Percentiles rank a stretch among this genome's conserved stretches.
phyloP scores from a whole-genome alignment of 2,888 invertebrate species.

The Mythimna pallens region DNA sequence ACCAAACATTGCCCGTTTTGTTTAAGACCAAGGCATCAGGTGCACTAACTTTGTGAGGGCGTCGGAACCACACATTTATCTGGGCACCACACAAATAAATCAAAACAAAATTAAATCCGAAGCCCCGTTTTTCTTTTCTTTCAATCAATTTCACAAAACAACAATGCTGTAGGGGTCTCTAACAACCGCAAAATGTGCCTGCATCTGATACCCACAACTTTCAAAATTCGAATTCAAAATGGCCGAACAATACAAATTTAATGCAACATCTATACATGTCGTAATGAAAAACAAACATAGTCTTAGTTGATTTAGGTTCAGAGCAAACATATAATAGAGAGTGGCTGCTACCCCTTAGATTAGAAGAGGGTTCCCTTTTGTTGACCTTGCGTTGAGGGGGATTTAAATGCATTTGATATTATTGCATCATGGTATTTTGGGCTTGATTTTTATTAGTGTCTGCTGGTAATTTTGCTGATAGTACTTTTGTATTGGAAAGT shows the following conservation, averaged over 20 bases:
- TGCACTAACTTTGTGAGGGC: slow-evolving; percentile 24
- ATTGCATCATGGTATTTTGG: slow-evolving; percentile 62
- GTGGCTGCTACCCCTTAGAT: slow-evolving; percentile 72
- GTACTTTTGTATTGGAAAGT: neutral
- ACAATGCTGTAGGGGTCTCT: slow-evolving; percentile 38
- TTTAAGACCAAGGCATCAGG: slow-evolving; percentile 40
- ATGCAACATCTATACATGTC: slow-evolving; percentile 69
- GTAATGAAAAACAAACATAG: slow-evolving; percentile 79
- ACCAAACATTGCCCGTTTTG: slow-evolving; percentile 19
- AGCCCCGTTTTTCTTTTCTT: slow-evolving; percentile 24
- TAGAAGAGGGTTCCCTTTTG: slow-evolving; percentile 65
- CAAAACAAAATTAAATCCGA: slow-evolving; percentile 48
- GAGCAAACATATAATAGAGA: slow-evolving; percentile 74
- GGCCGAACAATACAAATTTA: slow-evolving; percentile 63
- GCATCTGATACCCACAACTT: slow-evolving; percentile 59
- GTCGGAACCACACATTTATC: slow-evolving; percentile 30
- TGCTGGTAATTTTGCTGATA: slow-evolving; percentile 34
- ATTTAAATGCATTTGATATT: slow-evolving; percentile 66
- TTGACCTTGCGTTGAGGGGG: slow-evolving; percentile 63
- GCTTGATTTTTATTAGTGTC: slow-evolving; percentile 35
- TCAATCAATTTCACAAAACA: slow-evolving; percentile 54
- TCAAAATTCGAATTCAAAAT: slow-evolving; percentile 59
- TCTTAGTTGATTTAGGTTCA: slow-evolving; percentile 75
- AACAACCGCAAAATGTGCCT: slow-evolving; percentile 46
- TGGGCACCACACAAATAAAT: slow-evolving; percentile 38